Base-by-base conservation (phyloP, 1,140 invertebrate species). In the Ceratina calcarata region DNA sequence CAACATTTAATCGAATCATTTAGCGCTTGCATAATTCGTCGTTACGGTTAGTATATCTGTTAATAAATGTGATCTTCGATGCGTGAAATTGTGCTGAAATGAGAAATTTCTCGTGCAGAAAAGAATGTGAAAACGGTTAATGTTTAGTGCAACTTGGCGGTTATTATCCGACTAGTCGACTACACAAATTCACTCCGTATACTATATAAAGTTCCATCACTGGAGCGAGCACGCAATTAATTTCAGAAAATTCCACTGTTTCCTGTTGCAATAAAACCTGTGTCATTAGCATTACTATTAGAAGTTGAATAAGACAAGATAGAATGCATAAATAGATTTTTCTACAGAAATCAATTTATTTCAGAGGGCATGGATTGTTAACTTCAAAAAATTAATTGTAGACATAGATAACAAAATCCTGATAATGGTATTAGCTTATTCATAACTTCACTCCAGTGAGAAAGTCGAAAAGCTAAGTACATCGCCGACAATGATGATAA, bases 41-140 rank as follows among this genome's bases (percentile, higher is more conserved):
- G 24, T 32, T 69, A 57, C 51, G 10, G 18, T 2, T 24, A n/a
- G 15, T 45, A 45, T 45, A 45, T 32, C 2, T 32, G 20, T 70
- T 57, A 70, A 70, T 57, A 70, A 70, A 70, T 57, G 13, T 53
- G 15, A 3, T 57, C 27, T 20, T 1, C 24, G 51, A 32, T 57
- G 67, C 51, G 67, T 70, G 51, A 70, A 70, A 70, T 70, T 16
- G 37, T 45, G 32, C 53, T 70, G 67, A 58, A 53, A 68, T 32
- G 67, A 70, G 49, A 55, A 53, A 69, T 8, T 58, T 57, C 67
- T 70, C 67, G 27, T 70, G 24, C 51, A 70, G 51, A 70, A 70
- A 69, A 70, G 67, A 70, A 58, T 70, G 51, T 70, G 51, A 70
- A 70, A 70, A 70, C 51, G 24, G 51, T 70, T 58, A 18, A 69